These are phyloP conservation scores for Falco berigora DNA, from an alignment of 2,797 vertebrate genomes.

Conservation along the genomic window DNA sequence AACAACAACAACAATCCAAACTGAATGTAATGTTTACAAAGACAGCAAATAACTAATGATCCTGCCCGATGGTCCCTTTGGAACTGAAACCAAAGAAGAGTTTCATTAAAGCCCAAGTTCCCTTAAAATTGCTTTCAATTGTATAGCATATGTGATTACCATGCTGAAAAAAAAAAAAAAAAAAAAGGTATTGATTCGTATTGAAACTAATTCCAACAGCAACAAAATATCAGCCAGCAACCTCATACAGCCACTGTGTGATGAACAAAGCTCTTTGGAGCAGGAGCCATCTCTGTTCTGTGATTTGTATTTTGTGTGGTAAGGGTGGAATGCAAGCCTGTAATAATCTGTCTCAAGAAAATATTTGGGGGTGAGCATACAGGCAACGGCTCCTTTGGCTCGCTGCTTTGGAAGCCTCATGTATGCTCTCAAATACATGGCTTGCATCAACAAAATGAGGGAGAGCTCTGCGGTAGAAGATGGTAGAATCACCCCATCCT, in stretches of 20 bases:
- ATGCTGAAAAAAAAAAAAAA: background rate
- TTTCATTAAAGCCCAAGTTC: conserved; percentile 7
- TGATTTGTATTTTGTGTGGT: background rate
- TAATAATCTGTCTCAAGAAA: background rate
- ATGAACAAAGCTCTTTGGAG: background rate
- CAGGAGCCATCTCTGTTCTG: background rate
- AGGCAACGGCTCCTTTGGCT: background rate
- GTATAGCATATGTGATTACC: background rate
- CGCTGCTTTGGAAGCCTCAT: background rate
- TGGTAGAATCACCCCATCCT: background rate
- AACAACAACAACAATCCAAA: background rate
- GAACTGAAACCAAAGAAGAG: background rate
- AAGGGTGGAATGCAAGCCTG: background rate
- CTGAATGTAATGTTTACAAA: conserved; percentile 33
- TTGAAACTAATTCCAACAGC: conserved; percentile 38
- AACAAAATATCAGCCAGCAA: conserved; percentile 38
- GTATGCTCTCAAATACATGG: background rate
- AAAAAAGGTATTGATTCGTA: background rate
- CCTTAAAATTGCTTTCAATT: conserved; percentile 1
- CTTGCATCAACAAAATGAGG: background rate
- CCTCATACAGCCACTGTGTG: background rate
- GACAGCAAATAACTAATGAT: background rate
- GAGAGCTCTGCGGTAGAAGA: background rate
- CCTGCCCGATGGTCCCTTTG: background rate
- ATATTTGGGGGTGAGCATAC: background rate